Evolutionary conservation across 2,797 vertebrate species (phyloP), one percentile per base, ranked within the genome.

Genomic region (Danio kyathit): DNA sequence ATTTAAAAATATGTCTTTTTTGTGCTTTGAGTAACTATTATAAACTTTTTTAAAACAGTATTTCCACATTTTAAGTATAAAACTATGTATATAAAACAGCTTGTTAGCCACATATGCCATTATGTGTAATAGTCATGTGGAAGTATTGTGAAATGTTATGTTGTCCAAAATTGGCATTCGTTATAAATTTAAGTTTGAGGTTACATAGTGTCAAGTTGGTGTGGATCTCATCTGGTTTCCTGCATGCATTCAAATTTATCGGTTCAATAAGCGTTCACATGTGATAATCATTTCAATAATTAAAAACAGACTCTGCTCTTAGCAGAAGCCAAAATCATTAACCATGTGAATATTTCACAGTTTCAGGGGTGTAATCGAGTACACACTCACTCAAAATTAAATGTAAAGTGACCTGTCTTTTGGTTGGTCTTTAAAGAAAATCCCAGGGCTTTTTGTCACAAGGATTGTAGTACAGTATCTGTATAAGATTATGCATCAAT

Each of bases 211-310:
- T 67, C n/a, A 48, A 4, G 10, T 54, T 9, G 8, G 4, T 69
- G 54, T 16, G 7, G 44, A 51, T 49, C 56, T 17, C 13, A 5
- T 60, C 11, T 10, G 43, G 12, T 70, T 79, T 51, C 12, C 21
- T 40, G 40, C 41, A 49, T 59, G 51, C 41, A 11, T 40, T 63
- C 79, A 57, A 5, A 8, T 17, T n/a, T 49, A 64, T 43, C 51
- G 41, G 78, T 86, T 83, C 43, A 60, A 44, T 52, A 60, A 67
- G 41, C 5, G 29, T 51, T 41, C 51, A 19, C 76, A 76, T 80
- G 71, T 82, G 80, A 82, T 61, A 43, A 43, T 84, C 17, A 74
- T 82, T 84, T 82, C 5, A 74, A 5, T 64, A 79, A 75, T 80
- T 65, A 70, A 56, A 46, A 79, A 72, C 71, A 83, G 82, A 52